Conservation (phyloP, 2,113 vertebrate species). For the Panthera tigris region DNA sequence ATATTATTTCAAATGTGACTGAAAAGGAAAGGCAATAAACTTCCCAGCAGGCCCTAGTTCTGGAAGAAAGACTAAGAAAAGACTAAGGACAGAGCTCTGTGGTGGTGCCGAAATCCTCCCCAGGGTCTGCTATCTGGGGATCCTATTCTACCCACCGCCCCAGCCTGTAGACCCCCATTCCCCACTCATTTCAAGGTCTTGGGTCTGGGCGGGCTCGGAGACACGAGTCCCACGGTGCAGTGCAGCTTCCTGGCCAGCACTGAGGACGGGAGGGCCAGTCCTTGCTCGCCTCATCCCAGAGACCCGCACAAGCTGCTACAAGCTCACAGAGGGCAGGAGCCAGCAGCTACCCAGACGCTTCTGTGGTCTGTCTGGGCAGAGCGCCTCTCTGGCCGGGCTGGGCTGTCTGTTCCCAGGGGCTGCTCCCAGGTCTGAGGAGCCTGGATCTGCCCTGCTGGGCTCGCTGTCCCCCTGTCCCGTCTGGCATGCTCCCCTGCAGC, state of each 20-base stretch:
- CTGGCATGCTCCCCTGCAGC: background rate
- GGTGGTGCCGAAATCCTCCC: background rate
- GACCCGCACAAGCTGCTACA: slow-evolving; percentile 63
- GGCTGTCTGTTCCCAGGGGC: slow-evolving; percentile 52
- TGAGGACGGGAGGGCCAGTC: background rate
- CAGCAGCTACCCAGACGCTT: background rate
- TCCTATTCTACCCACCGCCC: background rate
- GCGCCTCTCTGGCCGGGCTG: slow-evolving; percentile 6
- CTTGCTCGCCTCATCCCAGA: background rate
- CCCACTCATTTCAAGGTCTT: background rate
- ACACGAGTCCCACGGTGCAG: background rate
- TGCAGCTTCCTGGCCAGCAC: background rate
- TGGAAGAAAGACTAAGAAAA: background rate
- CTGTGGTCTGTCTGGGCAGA: slow-evolving; percentile 60
- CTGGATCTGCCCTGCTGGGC: background rate
- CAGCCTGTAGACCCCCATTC: accelerated
- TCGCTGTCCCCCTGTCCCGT: background rate
- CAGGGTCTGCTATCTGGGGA: too few relatives aligned
- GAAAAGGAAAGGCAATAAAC: background rate
- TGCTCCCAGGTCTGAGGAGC: background rate
- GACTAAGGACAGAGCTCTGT: background rate
- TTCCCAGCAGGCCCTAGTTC: background rate
- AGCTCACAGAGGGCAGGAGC: slow-evolving; percentile 53
- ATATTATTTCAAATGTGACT: background rate
- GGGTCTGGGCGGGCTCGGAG: background rate